Evolutionary conservation across 2,113 vertebrate genomes (phyloP).

Genomic region (Lota lota): DNA sequence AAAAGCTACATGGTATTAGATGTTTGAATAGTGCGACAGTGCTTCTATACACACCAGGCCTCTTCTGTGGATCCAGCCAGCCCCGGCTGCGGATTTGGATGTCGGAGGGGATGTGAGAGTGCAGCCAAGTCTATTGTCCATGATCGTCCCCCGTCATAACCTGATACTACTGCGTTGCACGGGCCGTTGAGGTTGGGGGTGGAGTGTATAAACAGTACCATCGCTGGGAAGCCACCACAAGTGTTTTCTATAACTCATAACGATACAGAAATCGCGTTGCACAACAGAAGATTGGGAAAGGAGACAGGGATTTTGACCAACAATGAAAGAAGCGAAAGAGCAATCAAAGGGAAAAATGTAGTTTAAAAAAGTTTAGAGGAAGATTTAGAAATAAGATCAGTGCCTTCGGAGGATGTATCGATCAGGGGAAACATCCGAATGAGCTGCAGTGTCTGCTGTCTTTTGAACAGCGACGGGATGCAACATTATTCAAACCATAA

Average conservation of each 20-base stretch:
- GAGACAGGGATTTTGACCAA: constrained; percentile 35
- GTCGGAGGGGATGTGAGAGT: constrained; percentile 42
- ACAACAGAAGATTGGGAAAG: constrained; percentile 61
- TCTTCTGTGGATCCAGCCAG: constrained; percentile 27
- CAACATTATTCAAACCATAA: constrained; percentile 22
- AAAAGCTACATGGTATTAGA: constrained; percentile 28
- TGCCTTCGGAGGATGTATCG: constrained; percentile 38
- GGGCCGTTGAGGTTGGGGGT: not conserved
- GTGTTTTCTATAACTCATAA: constrained; percentile 65
- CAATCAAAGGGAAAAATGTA: not conserved
- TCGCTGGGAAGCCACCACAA: constrained; percentile 59
- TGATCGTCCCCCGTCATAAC: constrained; percentile 24
- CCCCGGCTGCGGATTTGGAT: constrained; percentile 39
- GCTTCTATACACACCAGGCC: constrained; percentile 35
- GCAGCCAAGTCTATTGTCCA: constrained; percentile 55
- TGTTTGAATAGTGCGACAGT: constrained; percentile 45
- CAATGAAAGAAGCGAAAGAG: constrained; percentile 27
- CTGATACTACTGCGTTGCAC: constrained; percentile 50
- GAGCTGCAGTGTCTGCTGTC: constrained; percentile 40
- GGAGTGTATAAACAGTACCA: constrained; percentile 60
- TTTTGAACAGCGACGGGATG: constrained; percentile 21
- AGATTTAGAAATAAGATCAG: constrained; percentile 52
- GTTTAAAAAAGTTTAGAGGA: constrained; percentile 40
- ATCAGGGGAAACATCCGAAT: constrained; percentile 52
- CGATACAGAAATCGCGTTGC: constrained; percentile 56